Evolutionary conservation across 2,797 vertebrate genomes (phyloP), one percentile per base, ranked within the genome.

Genomic region (Rachycentron canadum): DNA sequence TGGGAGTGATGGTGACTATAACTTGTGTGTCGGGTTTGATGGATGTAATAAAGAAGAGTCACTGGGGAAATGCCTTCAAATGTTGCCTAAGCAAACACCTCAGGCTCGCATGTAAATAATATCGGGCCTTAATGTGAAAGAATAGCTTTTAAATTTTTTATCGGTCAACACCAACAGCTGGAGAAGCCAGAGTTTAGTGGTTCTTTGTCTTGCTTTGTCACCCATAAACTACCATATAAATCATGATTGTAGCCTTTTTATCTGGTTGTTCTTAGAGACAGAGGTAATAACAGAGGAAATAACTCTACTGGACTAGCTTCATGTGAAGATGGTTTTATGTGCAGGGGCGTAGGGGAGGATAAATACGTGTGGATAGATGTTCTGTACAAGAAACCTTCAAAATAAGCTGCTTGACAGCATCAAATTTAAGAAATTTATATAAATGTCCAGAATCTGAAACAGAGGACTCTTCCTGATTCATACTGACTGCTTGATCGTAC

Each of bases 111-210:
- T 88, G 76, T 81, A 81, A 89, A 81, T 90, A 85, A 79, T 76
- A 82, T 76, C 7, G 19, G 43, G 66, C 55, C 59, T 72, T 84
- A 66, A 76, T 81, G 78, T 76, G 79, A 81, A 50, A 82, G 50
- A 82, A 81, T 56, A 55, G 83, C 69, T 41, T 75, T 68, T 43
- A 78, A 72, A 81, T 57, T 2, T 77, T 82, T 83, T 73, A 85
- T 70, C 65, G 26, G 68, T 88, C 71, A 73, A 68, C 69, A 69
- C 73, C 82, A 88, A 74, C 87, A 85, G 91, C 76, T 89, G 91
- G 85, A 86, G 81, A 87, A 84, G 62, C 84, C 28, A n/a, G 78
- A 86, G 62, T 58, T 79, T 32, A 23, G 70, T 11, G 34, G 28
- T 21, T 82, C 83, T 83, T 84, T 81, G 85, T 89, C 75, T 81